Percentiles rank a stretch among this genome's conserved stretches.
Evolutionary conservation across 2,113 vertebrate genomes (phyloP).

Genomic region (Harpagus bidentatus): DNA sequence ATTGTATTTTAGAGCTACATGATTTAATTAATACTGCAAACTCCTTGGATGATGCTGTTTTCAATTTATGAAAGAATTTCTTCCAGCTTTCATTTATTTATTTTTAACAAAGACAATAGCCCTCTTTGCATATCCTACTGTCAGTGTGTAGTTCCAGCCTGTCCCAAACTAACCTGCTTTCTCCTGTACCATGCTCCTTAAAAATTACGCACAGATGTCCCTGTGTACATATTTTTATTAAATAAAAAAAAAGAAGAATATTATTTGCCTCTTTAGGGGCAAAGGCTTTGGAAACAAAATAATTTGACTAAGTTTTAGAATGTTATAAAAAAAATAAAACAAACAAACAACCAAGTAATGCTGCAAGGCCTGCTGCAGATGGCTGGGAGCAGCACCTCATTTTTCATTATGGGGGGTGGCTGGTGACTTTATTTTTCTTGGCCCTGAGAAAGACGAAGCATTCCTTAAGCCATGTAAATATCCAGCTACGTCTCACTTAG

Average conservation of each 20-base stretch:
- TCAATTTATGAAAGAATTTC: background rate
- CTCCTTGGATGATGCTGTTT: background rate
- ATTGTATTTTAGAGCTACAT: background rate
- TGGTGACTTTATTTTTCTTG: constrained; percentile 54
- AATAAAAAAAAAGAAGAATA: background rate
- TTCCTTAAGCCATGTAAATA: constrained; percentile 12
- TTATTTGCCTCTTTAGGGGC: background rate
- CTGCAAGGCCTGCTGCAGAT: background rate
- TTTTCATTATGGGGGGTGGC: background rate
- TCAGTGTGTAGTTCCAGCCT: background rate
- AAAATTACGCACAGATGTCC: background rate
- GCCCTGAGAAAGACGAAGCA: constrained; percentile 26
- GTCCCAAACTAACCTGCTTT: constrained; percentile 18
- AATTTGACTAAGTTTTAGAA: background rate
- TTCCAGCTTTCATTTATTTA: constrained; percentile 16
- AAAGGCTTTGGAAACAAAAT: constrained; percentile 14
- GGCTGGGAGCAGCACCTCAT: constrained; percentile 35
- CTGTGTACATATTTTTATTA: background rate
- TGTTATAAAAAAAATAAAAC: background rate
- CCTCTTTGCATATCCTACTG: background rate
- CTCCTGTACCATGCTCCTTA: background rate
- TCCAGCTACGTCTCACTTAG: background rate
- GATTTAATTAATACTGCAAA: background rate
- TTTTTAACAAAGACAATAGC: constrained; percentile 13
- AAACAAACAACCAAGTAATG: constrained; percentile 8